A percentile compares a stretch with the other conserved stretches of the same genome.
Conservation (phyloP, 2,888 invertebrate species). For the Phalera bucephala region DNA sequence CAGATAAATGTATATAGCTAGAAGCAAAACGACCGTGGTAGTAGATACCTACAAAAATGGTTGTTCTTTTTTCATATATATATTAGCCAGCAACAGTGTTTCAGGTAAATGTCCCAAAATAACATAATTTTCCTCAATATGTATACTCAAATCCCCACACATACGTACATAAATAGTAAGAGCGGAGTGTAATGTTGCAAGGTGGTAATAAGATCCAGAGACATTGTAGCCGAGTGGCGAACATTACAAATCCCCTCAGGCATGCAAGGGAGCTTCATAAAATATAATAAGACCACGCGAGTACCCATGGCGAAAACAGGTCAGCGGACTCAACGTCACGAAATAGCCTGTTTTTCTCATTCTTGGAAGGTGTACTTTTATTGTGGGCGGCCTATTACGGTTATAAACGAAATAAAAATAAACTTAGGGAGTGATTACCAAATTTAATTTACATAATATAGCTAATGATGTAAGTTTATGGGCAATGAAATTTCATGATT, state of each 20-base stretch:
- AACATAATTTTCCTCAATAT: slow-evolving; percentile 7
- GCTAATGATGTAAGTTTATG: slow-evolving; percentile 21
- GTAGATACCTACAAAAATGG: too few relatives aligned
- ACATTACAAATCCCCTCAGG: slow-evolving; percentile 60
- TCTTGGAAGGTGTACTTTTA: slow-evolving; percentile 16
- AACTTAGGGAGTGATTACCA: not conserved
- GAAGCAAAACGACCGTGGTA: too few relatives aligned
- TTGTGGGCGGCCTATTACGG: slow-evolving; percentile 13
- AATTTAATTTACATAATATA: slow-evolving; percentile 12
- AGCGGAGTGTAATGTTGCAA: slow-evolving; percentile 46
- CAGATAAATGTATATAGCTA: too few relatives aligned
- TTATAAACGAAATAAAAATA: not conserved
- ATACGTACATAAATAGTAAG: slow-evolving; percentile 48
- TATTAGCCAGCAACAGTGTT: too few relatives aligned
- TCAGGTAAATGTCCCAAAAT: too few relatives aligned
- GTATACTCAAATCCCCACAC: slow-evolving; percentile 23
- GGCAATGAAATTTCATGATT: slow-evolving; percentile 18
- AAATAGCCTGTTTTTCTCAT: slow-evolving; percentile 22
- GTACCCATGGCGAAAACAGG: slow-evolving; percentile 53
- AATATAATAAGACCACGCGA: slow-evolving; percentile 74
- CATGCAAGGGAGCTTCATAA: slow-evolving; percentile 67
- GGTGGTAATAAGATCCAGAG: slow-evolving; percentile 62
- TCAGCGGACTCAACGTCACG: slow-evolving; percentile 34
- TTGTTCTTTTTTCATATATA: too few relatives aligned
- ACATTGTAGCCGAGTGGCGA: slow-evolving; percentile 55